Base-by-base conservation (phyloP, 1,140 invertebrate species). In the Drosophila rhopaloa region DNA sequence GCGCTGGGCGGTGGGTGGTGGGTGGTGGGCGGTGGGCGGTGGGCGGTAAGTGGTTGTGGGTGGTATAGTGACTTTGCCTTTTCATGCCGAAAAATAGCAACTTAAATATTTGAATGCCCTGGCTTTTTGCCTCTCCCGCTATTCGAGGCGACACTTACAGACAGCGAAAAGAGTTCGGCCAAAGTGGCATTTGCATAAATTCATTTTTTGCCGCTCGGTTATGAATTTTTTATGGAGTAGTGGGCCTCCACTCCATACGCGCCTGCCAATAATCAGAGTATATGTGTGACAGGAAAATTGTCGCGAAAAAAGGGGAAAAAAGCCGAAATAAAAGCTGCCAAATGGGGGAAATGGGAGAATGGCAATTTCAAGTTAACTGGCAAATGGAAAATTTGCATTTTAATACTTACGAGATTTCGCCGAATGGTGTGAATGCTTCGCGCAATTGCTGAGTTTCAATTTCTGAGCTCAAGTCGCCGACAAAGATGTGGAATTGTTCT, bases 401-500 rank as follows among this genome's bases (percentile, higher is more conserved):
- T 61, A 81, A 75, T 82, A 94, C 94, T 94, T 93, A 94, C 94
- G 98, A 99, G 92, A 99, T 99, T 93, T 99, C 98, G 88, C 99
- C 99, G 93, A 99, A 99, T 5, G 97, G 97, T 79, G 97, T 95
- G 93, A 99, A 99, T 35, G 99, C 98, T 89, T 99, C 99, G 91
- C 97, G 95, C 35, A 99, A 94, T 58, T 98, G 97, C 92, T 99
- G 97, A 58, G 98, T 99, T 93, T 99, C 98, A 78, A 99, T 98
- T 93, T 99, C 99, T 40, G 98, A 98, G 93, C 98, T 99, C 54
- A 99, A 94, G 93, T 99, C 99, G 51, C 99, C 99, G 61, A 99
- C 98, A 93, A 99, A 99, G 94, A 99, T 99, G 94, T 99, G 98
- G 94, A 98, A 98, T 93, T 99, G 98, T 93, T 98, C 99, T 94